Base-by-base conservation (phyloP, 2,113 vertebrate species). In the Phyllostomus discolor region DNA sequence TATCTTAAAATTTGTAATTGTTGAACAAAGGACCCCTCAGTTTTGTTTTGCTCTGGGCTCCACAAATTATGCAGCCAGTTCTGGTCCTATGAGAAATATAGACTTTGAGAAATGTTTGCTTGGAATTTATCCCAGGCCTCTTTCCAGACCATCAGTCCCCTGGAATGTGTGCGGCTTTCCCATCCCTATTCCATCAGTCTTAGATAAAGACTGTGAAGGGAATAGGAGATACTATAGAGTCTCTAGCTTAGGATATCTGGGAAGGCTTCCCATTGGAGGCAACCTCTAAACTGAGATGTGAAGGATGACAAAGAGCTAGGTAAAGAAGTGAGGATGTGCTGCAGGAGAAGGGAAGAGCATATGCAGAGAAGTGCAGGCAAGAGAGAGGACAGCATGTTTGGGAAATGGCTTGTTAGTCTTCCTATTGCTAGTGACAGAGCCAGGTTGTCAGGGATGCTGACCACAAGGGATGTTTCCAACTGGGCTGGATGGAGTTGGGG, bases 391-490 rank as follows among this genome's bases (percentile, higher is more conserved):
- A 50, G 73, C 8, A 28, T 62, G 59, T 26, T 26, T 62, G 59
- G 59, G 14, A 66, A 33, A 16, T 17, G 33, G 11, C 6, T 69
- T 48, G 22, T 67, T 35, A 20, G 33, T 66, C 54, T 95, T 93
- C 48, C 41, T 43, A 14, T 11, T 48, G 12, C 85, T 54, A 4
- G n/a, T 82, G 43, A 59, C 38, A 52, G 38, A 52, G 57, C 28
- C 28, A 35, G 7, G 10, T 5, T 22, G 2, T 31, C 46, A n/a
- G n/a, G 50, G n/a, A 1, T 5, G 0, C 41, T 20, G 35, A 54
- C 81, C 90, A 75, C 91, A 95, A 41, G 19, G n/a, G 59, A 14
- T 11, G 41, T 26, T 81, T 28, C 70, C 46, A 38, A 2, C 7
- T 0, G 26, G 66, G n/a, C 26, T 54, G 38, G 80, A 41, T 7